Base-by-base conservation (phyloP, 2,888 invertebrate genomes). In the Acanthosepion esculentum region DNA sequence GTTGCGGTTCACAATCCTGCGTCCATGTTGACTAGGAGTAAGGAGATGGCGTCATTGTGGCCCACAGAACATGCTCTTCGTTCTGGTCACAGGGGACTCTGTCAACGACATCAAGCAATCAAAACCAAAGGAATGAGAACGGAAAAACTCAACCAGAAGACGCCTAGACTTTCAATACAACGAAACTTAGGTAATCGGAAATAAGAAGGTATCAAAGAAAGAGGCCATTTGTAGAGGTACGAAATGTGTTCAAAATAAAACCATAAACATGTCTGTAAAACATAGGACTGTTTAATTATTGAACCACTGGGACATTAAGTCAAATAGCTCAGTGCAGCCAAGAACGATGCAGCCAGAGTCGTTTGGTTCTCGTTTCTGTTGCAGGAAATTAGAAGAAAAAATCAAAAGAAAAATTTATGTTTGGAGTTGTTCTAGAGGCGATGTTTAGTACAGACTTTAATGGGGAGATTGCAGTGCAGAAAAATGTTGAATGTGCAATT, bases 21-120 rank as follows among this genome's bases (percentile, higher is more conserved):
- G n/a, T 78, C 78, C 78, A 78, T n/a, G 78, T 78, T 78, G n/a
- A 78, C 78, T 78, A 78, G 78, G n/a, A 78, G 78, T 78, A 33
- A 78, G n/a, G n/a, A 33, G 78, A 78, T 78, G 78, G 33, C 33
- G 78, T 33, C 78, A 78, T 78, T 10, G 78, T 78, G 78, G 78
- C 15, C 33, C 78, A 18, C 78, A 15, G 33, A n/a, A 78, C 78
- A 78, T 78, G 78, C 78, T 15, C n/a, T 33, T 78, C 33, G 78
- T 15, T 78, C 78, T 12, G n/a, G n/a, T 78, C 78, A 78, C 78
- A n/a, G 33, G 78, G 78, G 78, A 78, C 78, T 2, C n/a, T 33
- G n/a, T 12, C 78, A 78, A n/a, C 33, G 78, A 78, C 18, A n/a
- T 59, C 59, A 23, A 59, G 59, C 59, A 59, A 59, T 59, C 23